Base-by-base conservation (phyloP, 2,797 vertebrate genomes). In the Enteromius paludinosus region DNA sequence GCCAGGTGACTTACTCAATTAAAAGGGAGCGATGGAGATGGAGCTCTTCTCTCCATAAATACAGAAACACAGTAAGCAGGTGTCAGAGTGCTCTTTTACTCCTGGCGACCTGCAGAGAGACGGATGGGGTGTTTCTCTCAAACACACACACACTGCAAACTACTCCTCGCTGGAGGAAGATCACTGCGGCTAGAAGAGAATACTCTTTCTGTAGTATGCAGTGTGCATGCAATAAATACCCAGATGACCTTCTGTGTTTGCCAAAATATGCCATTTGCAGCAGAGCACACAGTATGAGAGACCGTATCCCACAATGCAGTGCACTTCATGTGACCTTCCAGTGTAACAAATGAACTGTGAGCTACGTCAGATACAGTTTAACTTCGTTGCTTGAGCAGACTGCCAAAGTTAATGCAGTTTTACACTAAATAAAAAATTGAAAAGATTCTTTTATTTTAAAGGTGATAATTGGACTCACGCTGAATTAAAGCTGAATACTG, bases 1-100 rank as follows among this genome's bases (percentile, higher is more conserved):
- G 90, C 76, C 56, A 71, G 87, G 90, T 90, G 87, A 91, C 90
- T 90, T 89, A 85, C 90, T 89, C 89, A 91, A 90, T 93, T 91
- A 90, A 87, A 83, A 59, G 87, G 84, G 86, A 83, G 81, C 86
- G 79, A 79, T 75, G 59, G 56, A 64, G 59, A 69, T 43, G 18
- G 20, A 47, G 73, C 41, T 28, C n/a, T 4, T 45, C 43, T 45
- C 35, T 47, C 28, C 72, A 47, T 71, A 35, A 85, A 81, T 49
- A 65, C 61, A 41, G 38, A 68, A 73, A 68, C 49, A 84, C 56
- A 72, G 38, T 72, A 72, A 38, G 49, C 17, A 47, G 47, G 28
- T 49, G 61, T 54, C 65, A 9, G 25, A 47, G 52, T 25, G 41
- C 52, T 69, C 20, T 59, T 49, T 30, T n/a, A 23, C 18, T 76